Evolutionary conservation across 2,113 vertebrate species (phyloP).

Genomic region (Haemorhous mexicanus): DNA sequence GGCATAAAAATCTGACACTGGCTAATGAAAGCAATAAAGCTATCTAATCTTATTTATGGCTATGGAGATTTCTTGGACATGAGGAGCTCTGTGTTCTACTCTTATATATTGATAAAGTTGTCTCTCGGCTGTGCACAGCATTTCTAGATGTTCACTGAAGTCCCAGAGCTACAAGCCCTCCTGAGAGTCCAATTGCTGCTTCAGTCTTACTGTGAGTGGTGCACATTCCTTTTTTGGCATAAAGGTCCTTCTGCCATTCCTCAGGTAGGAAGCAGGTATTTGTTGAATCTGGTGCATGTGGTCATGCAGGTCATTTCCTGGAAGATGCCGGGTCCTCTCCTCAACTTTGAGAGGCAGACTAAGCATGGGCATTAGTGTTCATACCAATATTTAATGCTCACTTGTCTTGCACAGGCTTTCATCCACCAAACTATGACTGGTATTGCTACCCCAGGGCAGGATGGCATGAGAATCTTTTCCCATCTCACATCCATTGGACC

Average conservation of each 20-base stretch:
- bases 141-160: not conserved
- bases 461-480: not conserved
- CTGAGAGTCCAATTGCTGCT: not conserved
- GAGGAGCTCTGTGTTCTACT: not conserved
- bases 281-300: not conserved
- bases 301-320: not conserved
- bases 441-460: not conserved
- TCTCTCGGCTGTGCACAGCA: not conserved
- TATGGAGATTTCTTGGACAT: not conserved
- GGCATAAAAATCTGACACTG: slow-evolving; percentile 35
- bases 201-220: not conserved
- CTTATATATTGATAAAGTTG: not conserved
- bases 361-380: not conserved
- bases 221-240: fast-evolving
- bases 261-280: not conserved
- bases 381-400: not conserved
- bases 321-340: not conserved
- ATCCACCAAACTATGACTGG: not conserved
- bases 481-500: fast-evolving
- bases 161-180: not conserved
- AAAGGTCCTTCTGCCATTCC: not conserved
- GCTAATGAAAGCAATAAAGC: slow-evolving; percentile 47
- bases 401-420: not conserved
- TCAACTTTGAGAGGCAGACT: not conserved
- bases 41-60: slow-evolving; percentile 29